Conservation (phyloP, 2,888 invertebrate species). For the Drosophila aldrichi region DNA sequence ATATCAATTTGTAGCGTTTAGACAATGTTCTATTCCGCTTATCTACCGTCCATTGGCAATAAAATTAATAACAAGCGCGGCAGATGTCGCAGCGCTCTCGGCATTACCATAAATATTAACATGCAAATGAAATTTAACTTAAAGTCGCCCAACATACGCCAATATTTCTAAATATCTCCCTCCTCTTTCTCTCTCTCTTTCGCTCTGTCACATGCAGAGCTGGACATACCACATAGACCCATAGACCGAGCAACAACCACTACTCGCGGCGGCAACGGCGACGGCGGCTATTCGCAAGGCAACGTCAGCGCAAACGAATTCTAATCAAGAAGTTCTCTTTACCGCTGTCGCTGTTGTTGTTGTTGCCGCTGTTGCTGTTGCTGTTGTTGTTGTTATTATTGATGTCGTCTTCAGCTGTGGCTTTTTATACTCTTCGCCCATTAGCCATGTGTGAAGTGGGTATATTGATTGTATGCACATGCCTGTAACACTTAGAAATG, state of each 20-base stretch:
- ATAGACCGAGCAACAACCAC: slow-evolving; percentile 17
- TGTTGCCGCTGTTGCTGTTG: neutral
- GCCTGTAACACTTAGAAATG: neutral
- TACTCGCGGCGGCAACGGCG: neutral
- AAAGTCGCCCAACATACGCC: slow-evolving; percentile 4
- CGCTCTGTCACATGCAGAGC: neutral
- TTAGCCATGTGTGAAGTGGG: slow-evolving; percentile 4
- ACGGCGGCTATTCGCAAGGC: slow-evolving; percentile 17
- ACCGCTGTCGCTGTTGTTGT: neutral
- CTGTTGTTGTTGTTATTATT: slow-evolving; percentile 9
- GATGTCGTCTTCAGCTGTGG: slow-evolving; percentile 30
- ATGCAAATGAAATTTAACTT: slow-evolving; percentile 21
- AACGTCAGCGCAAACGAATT: slow-evolving; percentile 41
- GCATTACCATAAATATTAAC: slow-evolving; percentile 28
- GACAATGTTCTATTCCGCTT: slow-evolving; percentile 22
- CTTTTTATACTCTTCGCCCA: slow-evolving; percentile 7
- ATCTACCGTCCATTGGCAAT: slow-evolving; percentile 14
- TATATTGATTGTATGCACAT: neutral
- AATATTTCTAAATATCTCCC: slow-evolving; percentile 14
- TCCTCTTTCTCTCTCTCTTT: neutral
- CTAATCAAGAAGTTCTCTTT: slow-evolving; percentile 37
- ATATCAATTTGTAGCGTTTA: slow-evolving; percentile 25
- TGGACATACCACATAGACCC: slow-evolving; percentile 1
- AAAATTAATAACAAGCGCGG: slow-evolving; percentile 1
- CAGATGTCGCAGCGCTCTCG: neutral